Conservation (phyloP, 2,113 vertebrate species). For the Halcyon malimbica region DNA sequence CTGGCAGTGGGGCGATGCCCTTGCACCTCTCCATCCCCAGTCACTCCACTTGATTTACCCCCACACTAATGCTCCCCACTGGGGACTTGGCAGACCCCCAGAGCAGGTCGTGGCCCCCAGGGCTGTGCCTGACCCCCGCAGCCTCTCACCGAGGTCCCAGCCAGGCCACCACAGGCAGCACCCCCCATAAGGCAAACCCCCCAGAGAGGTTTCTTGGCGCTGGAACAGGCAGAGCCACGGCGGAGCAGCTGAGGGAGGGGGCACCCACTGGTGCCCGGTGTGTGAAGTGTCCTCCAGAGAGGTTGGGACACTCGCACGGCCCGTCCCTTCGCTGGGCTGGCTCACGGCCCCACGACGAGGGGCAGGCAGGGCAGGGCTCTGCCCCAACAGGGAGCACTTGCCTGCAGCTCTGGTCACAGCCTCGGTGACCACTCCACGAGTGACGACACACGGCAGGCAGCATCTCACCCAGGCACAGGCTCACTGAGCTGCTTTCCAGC, state of each 20-base stretch:
- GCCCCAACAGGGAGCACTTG: fast-evolving
- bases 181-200: neutral
- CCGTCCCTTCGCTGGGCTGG: neutral
- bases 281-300: neutral
- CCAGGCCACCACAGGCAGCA: fast-evolving
- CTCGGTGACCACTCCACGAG: neutral
- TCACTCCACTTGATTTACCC: no score
- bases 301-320: neutral
- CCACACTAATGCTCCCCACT: fast-evolving
- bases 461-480: neutral
- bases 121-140: neutral
- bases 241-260: neutral
- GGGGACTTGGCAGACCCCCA: neutral
- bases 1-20: neutral
- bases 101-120: no score
- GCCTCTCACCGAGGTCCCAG: neutral
- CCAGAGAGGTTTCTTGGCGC: neutral
- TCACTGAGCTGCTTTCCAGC: neutral
- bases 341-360: neutral
- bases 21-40: neutral
- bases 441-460: fast-evolving
- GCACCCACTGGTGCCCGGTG: fast-evolving
- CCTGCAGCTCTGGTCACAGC: neutral
- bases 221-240: fast-evolving
- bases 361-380: neutral